Percentiles rank a stretch among this genome's conserved stretches.
phyloP scores from a whole-genome alignment of 2,113 vertebrate genomes.

The Cichladusa arquata region DNA sequence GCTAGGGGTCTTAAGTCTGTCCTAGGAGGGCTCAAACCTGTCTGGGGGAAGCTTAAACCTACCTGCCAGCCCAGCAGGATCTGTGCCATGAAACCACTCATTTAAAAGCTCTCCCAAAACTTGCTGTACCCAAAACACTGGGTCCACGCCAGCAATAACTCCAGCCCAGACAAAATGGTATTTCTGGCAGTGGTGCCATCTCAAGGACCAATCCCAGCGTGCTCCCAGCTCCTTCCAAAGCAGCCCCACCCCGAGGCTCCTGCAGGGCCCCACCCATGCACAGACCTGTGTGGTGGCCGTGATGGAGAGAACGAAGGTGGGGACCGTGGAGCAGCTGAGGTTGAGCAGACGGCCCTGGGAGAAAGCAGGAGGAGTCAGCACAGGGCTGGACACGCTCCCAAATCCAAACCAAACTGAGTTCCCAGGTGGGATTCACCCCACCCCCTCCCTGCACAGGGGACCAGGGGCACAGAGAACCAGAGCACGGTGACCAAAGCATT shows the following conservation, averaged over 20 bases:
- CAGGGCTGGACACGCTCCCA: neutral
- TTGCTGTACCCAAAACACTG: neutral
- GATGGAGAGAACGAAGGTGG: conserved; percentile 97
- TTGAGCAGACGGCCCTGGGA: conserved; percentile 93
- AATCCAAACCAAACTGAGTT: fast-evolving
- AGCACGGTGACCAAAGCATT: fast-evolving
- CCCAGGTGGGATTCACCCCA: neutral
- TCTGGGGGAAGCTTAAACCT: neutral
- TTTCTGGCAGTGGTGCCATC: neutral
- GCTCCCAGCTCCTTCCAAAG: neutral
- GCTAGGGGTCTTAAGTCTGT: neutral
- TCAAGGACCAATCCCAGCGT: neutral
- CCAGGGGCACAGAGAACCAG: neutral
- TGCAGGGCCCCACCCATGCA: neutral
- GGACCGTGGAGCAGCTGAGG: conserved; percentile 96
- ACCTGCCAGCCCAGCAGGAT: neutral
- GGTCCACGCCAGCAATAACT: neutral
- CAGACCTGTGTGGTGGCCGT: conserved; percentile 96
- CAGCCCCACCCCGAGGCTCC: fast-evolving
- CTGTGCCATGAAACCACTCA: neutral
- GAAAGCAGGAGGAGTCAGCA: neutral
- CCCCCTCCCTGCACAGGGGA: neutral
- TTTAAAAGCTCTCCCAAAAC: neutral
- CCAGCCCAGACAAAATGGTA: neutral
- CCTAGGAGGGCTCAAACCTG: neutral